A percentile compares a stretch with the other conserved stretches of the same genome.
Evolutionary conservation across 2,797 vertebrate species (phyloP).

Genomic region (Cephalopachus bancanus): DNA sequence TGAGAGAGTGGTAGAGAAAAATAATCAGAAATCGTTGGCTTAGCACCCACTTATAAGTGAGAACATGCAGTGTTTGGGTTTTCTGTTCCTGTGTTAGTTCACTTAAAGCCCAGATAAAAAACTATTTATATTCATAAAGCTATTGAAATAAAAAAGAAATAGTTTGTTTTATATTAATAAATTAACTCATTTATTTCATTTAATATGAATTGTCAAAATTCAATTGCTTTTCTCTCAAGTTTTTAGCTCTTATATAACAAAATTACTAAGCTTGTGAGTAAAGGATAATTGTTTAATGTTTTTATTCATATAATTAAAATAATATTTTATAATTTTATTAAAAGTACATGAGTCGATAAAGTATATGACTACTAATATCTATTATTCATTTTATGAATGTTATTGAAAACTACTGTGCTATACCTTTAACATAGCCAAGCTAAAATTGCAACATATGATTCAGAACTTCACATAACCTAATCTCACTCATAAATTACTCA

Average conservation of each 20-base stretch:
- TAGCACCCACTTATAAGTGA: too few species aligned
- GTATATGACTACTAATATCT: neutral
- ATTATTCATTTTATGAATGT: neutral
- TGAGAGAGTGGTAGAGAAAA: neutral
- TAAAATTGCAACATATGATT: neutral
- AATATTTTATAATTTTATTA: conserved; percentile 16
- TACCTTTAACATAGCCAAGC: neutral
- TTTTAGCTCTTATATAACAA: neutral
- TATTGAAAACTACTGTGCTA: neutral
- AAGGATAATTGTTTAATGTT: conserved; percentile 37
- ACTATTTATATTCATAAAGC: too few species aligned
- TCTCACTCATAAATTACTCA: conserved; percentile 7
- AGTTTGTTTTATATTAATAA: conserved; percentile 35
- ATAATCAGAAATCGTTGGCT: neutral
- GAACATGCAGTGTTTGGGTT: too few species aligned
- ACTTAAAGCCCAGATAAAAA: too few species aligned
- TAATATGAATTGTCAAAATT: conserved; percentile 51
- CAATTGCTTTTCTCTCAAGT: neutral
- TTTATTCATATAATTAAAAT: conserved; percentile 46
- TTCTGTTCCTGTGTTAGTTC: too few species aligned
- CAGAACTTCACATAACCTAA: neutral
- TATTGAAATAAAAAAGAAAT: too few species aligned
- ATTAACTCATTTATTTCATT: conserved; percentile 53
- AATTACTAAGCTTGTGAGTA: conserved; percentile 21
- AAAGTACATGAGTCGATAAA: neutral